Evolutionary conservation across 2,888 invertebrate genomes (phyloP).

Genomic region (Polydesmus complanatus): DNA sequence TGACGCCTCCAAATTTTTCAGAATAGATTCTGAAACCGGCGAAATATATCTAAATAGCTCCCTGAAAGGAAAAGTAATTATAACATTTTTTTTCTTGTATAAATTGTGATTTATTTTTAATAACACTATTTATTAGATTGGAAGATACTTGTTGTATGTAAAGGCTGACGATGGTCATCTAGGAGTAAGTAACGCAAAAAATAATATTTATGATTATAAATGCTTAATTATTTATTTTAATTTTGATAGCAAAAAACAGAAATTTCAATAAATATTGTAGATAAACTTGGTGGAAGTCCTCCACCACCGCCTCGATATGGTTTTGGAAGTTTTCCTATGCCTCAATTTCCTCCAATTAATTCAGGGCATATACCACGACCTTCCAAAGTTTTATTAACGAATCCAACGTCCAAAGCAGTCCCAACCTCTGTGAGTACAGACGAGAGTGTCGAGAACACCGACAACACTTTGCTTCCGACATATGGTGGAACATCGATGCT

Average conservation of each 20-base stretch:
- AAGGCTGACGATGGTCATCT: slow-evolving; percentile 51
- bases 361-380: background rate
- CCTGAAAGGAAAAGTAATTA: slow-evolving; percentile 53
- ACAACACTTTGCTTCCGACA: background rate
- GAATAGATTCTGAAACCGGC: slow-evolving; percentile 58
- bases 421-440: background rate
- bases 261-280: slow-evolving; percentile 14
- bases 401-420: background rate
- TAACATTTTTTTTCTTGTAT: background rate
- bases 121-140: slow-evolving; percentile 39
- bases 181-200: slow-evolving; percentile 8
- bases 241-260: slow-evolving; percentile 15
- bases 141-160: slow-evolving; percentile 51
- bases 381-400: background rate
- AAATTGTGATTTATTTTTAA: too few relatives aligned
- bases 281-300: slow-evolving; percentile 9
- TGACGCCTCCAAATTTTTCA: slow-evolving; percentile 38
- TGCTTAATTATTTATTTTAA: background rate
- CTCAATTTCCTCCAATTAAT: slow-evolving; percentile 2
- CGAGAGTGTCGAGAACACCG: background rate
- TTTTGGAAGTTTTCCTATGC: slow-evolving; percentile 20
- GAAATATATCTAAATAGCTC: slow-evolving; percentile 66
- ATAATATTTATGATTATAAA: background rate
- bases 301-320: slow-evolving; percentile 21
- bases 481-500: background rate